Conservation (phyloP, 2,888 invertebrate genomes). For the Copidosoma aretas region DNA sequence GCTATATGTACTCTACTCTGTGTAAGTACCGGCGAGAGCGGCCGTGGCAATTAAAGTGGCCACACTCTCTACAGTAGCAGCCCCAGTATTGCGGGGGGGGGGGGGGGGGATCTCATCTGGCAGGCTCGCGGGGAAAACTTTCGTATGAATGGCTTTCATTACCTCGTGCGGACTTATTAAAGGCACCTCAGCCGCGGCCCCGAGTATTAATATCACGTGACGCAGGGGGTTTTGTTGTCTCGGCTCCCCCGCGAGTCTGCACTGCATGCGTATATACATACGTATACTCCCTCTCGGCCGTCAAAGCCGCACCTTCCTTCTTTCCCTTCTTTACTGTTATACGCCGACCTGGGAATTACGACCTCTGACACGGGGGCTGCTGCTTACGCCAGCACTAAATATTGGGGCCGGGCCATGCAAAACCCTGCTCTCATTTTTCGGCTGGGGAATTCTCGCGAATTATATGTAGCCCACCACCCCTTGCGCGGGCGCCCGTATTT, state of each 20-base stretch:
- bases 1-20: neutral
- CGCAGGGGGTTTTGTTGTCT: slow-evolving; percentile 38
- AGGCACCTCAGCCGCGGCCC: slow-evolving; percentile 47
- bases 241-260: neutral
- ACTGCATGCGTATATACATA: too few relatives aligned
- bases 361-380: too few relatives aligned
- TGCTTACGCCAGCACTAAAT: too few relatives aligned
- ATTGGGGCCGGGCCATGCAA: too few relatives aligned
- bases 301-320: neutral
- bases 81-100: neutral
- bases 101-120: neutral
- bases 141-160: slow-evolving; percentile 61
- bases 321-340: too few relatives aligned
- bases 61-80: neutral
- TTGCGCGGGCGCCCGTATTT: too few relatives aligned
- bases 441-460: too few relatives aligned
- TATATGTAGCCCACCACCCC: too few relatives aligned
- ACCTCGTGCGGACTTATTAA: slow-evolving; percentile 58
- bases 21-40: neutral
- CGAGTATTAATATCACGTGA: slow-evolving; percentile 52
- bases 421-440: too few relatives aligned
- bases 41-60: neutral
- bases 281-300: neutral
- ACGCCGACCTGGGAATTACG: too few relatives aligned
- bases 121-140: slow-evolving; percentile 54